These are phyloP conservation scores for Riparia riparia DNA, from an alignment of 2,113 vertebrate species.

Conservation along the genomic window DNA sequence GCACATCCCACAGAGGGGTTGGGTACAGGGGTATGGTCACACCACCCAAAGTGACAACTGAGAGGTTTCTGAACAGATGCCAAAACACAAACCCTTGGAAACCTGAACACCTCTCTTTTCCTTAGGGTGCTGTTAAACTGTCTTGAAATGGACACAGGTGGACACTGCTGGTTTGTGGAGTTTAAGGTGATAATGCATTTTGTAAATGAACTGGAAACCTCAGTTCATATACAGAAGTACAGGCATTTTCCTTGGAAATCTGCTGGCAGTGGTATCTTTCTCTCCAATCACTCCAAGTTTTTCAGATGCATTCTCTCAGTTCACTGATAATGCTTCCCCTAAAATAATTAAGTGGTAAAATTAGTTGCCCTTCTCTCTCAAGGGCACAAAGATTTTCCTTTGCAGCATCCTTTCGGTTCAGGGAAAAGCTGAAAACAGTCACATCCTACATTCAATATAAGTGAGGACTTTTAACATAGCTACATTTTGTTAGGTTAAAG, in stretches of 20 bases:
- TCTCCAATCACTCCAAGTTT: neutral
- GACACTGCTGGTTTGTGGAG: neutral
- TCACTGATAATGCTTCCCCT: neutral
- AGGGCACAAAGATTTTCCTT: neutral
- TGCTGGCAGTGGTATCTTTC: neutral
- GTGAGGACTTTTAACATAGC: neutral
- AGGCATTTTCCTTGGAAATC: neutral
- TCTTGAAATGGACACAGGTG: neutral
- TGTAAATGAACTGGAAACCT: neutral
- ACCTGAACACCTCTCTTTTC: neutral
- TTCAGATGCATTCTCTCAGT: neutral
- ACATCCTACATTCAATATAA: neutral
- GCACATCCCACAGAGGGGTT: neutral
- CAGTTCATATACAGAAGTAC: neutral
- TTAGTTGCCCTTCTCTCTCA: slow-evolving; percentile 18
- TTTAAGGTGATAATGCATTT: neutral
- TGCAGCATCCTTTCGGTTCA: neutral
- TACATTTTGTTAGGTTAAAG: neutral
- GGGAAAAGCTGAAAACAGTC: neutral
- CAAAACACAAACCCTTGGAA: neutral
- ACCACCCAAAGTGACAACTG: neutral
- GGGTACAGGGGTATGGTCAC: fast-evolving
- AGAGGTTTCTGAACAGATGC: neutral
- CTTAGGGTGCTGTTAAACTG: neutral
- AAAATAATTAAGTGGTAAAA: slow-evolving; percentile 39